A percentile compares a stretch with the other conserved stretches of the same genome.
Evolutionary conservation across 2,888 invertebrate species (phyloP).

Genomic region (Euplagia quadripunctaria): DNA sequence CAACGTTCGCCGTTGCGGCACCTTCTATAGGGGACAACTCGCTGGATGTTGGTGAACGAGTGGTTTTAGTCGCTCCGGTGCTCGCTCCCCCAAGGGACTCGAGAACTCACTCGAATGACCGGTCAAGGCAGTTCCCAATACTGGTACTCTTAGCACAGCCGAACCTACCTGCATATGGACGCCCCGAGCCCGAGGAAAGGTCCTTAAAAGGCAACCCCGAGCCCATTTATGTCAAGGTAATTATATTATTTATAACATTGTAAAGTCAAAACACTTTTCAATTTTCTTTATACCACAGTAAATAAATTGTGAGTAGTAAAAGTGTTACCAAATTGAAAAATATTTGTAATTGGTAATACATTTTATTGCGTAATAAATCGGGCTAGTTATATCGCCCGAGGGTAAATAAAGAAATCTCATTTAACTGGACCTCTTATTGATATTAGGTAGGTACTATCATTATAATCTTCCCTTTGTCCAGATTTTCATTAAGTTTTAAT

Average conservation of each 20-base stretch:
- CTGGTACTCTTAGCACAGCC: conserved; percentile 72
- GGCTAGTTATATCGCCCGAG: too few species aligned
- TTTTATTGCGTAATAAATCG: too few species aligned
- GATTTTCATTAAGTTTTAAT: too few species aligned
- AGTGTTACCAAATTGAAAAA: not conserved
- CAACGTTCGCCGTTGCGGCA: conserved; percentile 61
- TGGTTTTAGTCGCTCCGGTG: conserved; percentile 78
- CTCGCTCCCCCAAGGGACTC: conserved; percentile 79
- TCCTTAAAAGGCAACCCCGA: conserved; percentile 68
- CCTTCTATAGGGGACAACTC: conserved; percentile 75
- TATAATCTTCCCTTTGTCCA: too few species aligned
- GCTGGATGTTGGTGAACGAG: conserved; percentile 71
- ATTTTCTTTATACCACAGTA: not conserved
- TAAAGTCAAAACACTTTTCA: not conserved
- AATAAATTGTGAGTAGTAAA: not conserved
- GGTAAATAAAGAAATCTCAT: too few species aligned
- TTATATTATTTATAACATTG: conserved; percentile 24
- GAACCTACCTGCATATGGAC: conserved; percentile 55
- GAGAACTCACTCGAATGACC: conserved; percentile 69
- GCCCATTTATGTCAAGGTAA: conserved; percentile 81
- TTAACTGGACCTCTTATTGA: not conserved
- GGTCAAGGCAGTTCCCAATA: conserved; percentile 80
- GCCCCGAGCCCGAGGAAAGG: conserved; percentile 70
- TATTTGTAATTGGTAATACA: not conserved
- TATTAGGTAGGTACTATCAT: not conserved